Evolutionary conservation across 2,888 invertebrate species (phyloP).

Genomic region (Branchellion lobata): DNA sequence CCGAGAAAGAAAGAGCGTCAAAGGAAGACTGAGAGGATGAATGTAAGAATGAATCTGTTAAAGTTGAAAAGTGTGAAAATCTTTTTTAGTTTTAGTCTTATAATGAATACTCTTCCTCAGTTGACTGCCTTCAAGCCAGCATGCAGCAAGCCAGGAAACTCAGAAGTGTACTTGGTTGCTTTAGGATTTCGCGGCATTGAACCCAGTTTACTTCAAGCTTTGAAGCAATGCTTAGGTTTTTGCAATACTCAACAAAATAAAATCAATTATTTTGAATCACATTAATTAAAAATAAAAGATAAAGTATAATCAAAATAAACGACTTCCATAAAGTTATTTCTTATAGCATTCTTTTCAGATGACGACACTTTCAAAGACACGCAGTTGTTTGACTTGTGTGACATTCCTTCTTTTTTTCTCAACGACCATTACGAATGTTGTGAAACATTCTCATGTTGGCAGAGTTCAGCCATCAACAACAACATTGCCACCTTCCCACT

Average conservation of each 20-base stretch:
- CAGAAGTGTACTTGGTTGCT: constrained; percentile 82
- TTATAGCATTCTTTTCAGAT: background rate
- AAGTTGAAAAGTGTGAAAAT: too few relatives aligned
- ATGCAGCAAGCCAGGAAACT: constrained; percentile 91
- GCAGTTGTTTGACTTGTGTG: background rate
- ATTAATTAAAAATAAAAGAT: too few relatives aligned
- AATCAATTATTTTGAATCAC: too few relatives aligned
- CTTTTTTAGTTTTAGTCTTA: too few relatives aligned
- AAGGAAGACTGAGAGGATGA: too few relatives aligned
- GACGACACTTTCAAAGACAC: background rate
- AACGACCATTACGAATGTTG: constrained; percentile 13
- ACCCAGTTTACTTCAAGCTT: constrained; percentile 14
- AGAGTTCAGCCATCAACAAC: constrained; percentile 2
- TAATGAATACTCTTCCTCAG: too few relatives aligned
- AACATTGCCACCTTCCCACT: constrained; percentile 4
- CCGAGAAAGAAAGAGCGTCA: too few relatives aligned
- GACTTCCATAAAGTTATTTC: too few relatives aligned
- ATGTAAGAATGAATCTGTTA: too few relatives aligned
- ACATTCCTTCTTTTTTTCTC: background rate
- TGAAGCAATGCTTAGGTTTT: constrained; percentile 36
- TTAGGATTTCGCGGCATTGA: constrained; percentile 50
- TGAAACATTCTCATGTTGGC: background rate
- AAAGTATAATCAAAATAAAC: too few relatives aligned
- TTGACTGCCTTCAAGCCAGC: constrained; percentile 82
- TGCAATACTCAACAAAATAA: too few relatives aligned